A percentile compares a stretch with the other conserved stretches of the same genome.
Evolutionary conservation across 2,888 invertebrate species (phyloP).

Genomic region (Conistra vaccinii): DNA sequence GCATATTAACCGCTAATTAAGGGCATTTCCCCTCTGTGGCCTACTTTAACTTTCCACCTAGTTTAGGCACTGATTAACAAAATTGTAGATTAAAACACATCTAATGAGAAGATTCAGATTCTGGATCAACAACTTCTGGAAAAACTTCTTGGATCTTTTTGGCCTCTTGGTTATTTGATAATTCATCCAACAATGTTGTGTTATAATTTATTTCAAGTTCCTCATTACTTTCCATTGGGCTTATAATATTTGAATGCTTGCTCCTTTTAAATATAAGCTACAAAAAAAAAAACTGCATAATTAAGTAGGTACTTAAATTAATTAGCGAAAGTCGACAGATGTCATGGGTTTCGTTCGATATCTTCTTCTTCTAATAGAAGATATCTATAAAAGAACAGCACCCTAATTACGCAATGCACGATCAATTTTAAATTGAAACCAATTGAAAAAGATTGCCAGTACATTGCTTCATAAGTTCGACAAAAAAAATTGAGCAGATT

Average conservation of each 20-base stretch:
- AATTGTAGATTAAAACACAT: background rate
- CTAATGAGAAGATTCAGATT: conserved; percentile 31
- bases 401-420: no score
- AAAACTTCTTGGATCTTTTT: conserved; percentile 40
- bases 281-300: conserved; percentile 63
- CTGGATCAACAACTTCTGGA: conserved; percentile 23
- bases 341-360: background rate
- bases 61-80: background rate
- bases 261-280: conserved; percentile 81
- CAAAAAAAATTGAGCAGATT: no score
- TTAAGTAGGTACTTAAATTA: no score
- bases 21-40: background rate
- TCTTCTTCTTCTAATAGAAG: background rate
- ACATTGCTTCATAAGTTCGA: no score
- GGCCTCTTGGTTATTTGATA: conserved; percentile 38
- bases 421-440: no score
- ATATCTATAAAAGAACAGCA: background rate
- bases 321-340: background rate
- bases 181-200: conserved; percentile 41
- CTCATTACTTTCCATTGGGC: conserved; percentile 70
- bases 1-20: background rate
- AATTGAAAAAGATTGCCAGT: no score
- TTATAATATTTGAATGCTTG: conserved; percentile 76
- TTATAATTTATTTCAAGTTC: conserved; percentile 60
- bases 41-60: background rate